Conservation (phyloP, 2,888 invertebrate species). For the Ethmia dodecea region DNA sequence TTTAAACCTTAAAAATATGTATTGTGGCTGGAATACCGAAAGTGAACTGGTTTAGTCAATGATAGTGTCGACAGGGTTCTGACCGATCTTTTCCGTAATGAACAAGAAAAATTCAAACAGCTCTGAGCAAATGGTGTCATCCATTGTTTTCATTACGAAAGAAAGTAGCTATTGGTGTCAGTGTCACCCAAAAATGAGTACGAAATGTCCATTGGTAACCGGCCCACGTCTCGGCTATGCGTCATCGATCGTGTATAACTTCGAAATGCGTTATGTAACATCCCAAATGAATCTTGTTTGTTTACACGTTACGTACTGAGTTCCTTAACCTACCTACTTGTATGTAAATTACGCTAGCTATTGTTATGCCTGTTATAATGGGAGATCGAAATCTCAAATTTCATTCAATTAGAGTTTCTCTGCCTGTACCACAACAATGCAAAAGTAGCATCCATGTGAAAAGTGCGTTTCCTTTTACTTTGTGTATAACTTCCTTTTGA, state of each 20-base stretch:
- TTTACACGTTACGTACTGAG: conserved; percentile 23
- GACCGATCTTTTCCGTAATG: too few species aligned
- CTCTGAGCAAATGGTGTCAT: conserved; percentile 29
- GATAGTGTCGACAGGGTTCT: too few species aligned
- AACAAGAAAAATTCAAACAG: too few species aligned
- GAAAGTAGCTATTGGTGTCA: conserved; percentile 62
- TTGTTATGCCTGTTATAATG: conserved; percentile 26
- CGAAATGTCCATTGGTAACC: conserved; percentile 46
- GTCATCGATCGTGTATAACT: conserved; percentile 50
- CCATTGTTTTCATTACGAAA: conserved; percentile 59
- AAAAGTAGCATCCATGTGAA: conserved; percentile 21
- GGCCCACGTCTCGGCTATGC: conserved; percentile 44
- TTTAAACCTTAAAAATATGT: too few species aligned
- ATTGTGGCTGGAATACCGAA: too few species aligned
- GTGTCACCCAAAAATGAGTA: conserved; percentile 56
- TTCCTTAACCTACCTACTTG: neutral
- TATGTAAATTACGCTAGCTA: conserved; percentile 31
- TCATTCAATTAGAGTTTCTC: conserved; percentile 15
- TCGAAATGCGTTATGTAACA: conserved; percentile 48
- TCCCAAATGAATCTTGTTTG: conserved; percentile 44
- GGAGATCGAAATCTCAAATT: conserved; percentile 22
- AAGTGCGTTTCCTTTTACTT: conserved; percentile 7
- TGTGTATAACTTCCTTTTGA: too few species aligned
- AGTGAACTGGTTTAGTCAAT: too few species aligned
- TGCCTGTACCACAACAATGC: conserved; percentile 14